Evolutionary conservation across 2,113 vertebrate species (phyloP).

Genomic region (Brachyhypopomus occidentalis): DNA sequence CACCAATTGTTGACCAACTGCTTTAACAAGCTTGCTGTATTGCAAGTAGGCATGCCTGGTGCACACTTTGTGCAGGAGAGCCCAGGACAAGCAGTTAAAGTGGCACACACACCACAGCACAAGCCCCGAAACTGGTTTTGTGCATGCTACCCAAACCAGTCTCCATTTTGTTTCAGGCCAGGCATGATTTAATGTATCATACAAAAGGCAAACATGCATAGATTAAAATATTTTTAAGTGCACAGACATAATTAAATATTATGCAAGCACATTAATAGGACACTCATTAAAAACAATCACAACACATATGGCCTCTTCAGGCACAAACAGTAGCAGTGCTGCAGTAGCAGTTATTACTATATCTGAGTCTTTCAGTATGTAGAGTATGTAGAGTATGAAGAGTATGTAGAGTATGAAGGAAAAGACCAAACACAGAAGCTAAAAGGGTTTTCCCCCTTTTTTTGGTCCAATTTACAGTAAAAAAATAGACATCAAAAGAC

Average conservation of each 20-base stretch:
- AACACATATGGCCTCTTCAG: constrained; percentile 26
- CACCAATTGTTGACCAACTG: constrained; percentile 58
- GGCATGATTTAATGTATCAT: constrained; percentile 32
- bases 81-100: constrained; percentile 59
- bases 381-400: not conserved
- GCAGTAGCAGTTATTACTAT: constrained; percentile 32
- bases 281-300: constrained; percentile 41
- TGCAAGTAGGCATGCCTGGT: constrained; percentile 50
- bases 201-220: constrained; percentile 20
- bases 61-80: constrained; percentile 41
- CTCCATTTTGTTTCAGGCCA: constrained; percentile 37
- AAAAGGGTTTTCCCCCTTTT: constrained; percentile 60
- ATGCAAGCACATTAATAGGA: constrained; percentile 41
- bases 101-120: constrained; percentile 13
- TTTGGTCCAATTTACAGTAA: constrained; percentile 62
- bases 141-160: not conserved
- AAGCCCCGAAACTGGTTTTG: constrained; percentile 18
- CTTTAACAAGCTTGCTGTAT: constrained; percentile 71
- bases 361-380: constrained; percentile 44
- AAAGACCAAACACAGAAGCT: constrained; percentile 55
- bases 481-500: constrained; percentile 72
- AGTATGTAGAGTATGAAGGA: not conserved
- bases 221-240: constrained; percentile 36
- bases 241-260: constrained; percentile 42
- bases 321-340: constrained; percentile 33